Base-by-base conservation (phyloP, 2,113 vertebrate genomes). In the Symphodus melops region DNA sequence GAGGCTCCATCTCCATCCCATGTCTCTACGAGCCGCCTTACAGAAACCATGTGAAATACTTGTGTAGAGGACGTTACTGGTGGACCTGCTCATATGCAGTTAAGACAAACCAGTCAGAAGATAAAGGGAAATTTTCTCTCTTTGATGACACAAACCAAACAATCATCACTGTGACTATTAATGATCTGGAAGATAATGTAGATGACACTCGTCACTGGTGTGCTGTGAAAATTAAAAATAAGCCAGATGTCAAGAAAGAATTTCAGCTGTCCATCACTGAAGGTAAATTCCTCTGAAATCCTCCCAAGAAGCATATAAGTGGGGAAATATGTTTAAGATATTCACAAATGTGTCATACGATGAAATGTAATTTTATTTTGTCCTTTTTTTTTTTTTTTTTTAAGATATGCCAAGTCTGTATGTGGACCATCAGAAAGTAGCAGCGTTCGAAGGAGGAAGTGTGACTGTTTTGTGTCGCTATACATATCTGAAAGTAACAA, bases 71-170 rank as follows among this genome's bases (percentile, higher is more conserved):
- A 41, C 0, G 1, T 1, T 0, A 0, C 0, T 74, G 58, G 54
- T 0, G 0, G 0, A 0, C 0, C 1, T 82, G 79, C 54, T 0
- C 0, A 1, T 0, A 1, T 10, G 42, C 6, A 4, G 23, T 65
- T 44, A 8, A 28, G 19, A 84, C 81, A 46, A 11, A 44, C 5
- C 0, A 28, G 25, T 1, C 1, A 41, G 0, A 12, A n/a, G 1
- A 0, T 25, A 56, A 59, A 4, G 28, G 1, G 39, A 76, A 1
- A 33, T 82, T 49, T 79, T 77, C 36, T 8, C 72, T 86, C 49
- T 74, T 66, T 16, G 84, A 86, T 59, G 74, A 83, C 63, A 25
- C 0, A 21, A 42, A 14, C 0, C 44, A 73, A 72, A 9, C 3
- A 33, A 10, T 75, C 16, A 79, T 88, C 53, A 82, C 48, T 20